Percentiles rank a stretch among this genome's conserved stretches.
Evolutionary conservation across 2,888 invertebrate species (phyloP).

Genomic region (Hypsopygia costalis): DNA sequence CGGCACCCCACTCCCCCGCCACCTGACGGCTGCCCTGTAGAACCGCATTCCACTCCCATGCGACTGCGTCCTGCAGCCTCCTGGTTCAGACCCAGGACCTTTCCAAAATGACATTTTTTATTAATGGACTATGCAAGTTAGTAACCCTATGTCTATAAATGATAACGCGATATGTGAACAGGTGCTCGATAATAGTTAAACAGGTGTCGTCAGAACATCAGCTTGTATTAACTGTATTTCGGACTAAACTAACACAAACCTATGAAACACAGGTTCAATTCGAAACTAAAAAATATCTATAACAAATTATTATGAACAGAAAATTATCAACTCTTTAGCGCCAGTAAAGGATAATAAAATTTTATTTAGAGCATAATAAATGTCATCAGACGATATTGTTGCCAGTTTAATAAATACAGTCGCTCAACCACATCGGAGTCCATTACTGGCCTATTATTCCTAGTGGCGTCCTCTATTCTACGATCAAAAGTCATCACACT

Average conservation of each 20-base stretch:
- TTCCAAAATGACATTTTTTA: constrained; percentile 71
- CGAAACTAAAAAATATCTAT: too few relatives aligned
- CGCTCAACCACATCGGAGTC: constrained; percentile 16
- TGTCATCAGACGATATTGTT: constrained; percentile 6
- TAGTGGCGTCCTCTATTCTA: constrained; percentile 23
- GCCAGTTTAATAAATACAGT: constrained; percentile 14
- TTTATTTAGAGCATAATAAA: constrained; percentile 3
- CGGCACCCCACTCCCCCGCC: constrained; percentile 27
- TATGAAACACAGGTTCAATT: too few relatives aligned
- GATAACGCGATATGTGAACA: background rate
- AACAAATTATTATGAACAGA: background rate
- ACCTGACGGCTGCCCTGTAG: constrained; percentile 34
- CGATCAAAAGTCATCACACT: constrained; percentile 44
- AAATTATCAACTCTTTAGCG: background rate
- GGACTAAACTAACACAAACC: background rate
- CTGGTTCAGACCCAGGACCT: constrained; percentile 59
- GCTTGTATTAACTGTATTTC: background rate
- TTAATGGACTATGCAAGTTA: constrained; percentile 27
- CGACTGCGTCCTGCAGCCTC: constrained; percentile 66
- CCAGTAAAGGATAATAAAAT: background rate
- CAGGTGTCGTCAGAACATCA: background rate
- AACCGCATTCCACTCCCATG: constrained; percentile 80
- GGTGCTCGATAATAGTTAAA: constrained; percentile 2
- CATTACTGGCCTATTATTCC: constrained; percentile 15
- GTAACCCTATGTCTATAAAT: background rate